Conservation (phyloP, 2,797 vertebrate species). For the Aratinga solstitialis region DNA sequence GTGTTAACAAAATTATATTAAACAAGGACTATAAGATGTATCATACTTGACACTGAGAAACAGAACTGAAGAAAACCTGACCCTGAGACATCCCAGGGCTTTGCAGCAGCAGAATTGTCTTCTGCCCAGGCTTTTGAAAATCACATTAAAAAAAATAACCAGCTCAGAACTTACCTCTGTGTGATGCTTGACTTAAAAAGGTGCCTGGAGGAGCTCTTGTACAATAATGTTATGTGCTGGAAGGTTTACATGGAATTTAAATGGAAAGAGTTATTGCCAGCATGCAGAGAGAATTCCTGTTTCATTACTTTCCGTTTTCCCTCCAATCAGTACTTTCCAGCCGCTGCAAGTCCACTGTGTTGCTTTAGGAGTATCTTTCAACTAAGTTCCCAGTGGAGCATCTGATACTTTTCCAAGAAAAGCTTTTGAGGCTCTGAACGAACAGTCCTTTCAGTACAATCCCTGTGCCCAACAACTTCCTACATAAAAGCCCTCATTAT, state of each 20-base stretch:
- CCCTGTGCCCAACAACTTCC: not conserved
- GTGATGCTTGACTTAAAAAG: slow-evolving; percentile 17
- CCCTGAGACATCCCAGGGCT: not conserved
- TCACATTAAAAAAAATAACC: not conserved
- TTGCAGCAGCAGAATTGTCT: not conserved
- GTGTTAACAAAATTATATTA: not conserved
- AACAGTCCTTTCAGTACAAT: slow-evolving; percentile 39
- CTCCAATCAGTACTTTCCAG: not conserved
- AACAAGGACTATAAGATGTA: not conserved
- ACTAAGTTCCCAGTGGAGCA: slow-evolving; percentile 41
- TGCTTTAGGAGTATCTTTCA: slow-evolving; percentile 22
- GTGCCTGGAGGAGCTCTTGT: slow-evolving; percentile 7
- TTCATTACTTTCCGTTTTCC: not conserved
- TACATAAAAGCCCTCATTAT: slow-evolving; percentile 62
- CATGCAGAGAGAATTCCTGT: slow-evolving; percentile 4
- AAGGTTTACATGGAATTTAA: slow-evolving; percentile 16
- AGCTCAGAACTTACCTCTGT: slow-evolving; percentile 47
- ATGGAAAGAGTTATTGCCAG: slow-evolving; percentile 5
- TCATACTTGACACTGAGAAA: not conserved
- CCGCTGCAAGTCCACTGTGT: not conserved
- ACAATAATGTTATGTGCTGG: not conserved
- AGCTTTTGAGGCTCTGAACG: slow-evolving; percentile 54
- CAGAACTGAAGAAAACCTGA: not conserved
- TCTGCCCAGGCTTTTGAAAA: not conserved
- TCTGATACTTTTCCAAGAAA: slow-evolving; percentile 71